Percentiles rank a stretch among this genome's conserved stretches.
phyloP scores from a whole-genome alignment of 1,140 invertebrate species.

The Ceratina calcarata region DNA sequence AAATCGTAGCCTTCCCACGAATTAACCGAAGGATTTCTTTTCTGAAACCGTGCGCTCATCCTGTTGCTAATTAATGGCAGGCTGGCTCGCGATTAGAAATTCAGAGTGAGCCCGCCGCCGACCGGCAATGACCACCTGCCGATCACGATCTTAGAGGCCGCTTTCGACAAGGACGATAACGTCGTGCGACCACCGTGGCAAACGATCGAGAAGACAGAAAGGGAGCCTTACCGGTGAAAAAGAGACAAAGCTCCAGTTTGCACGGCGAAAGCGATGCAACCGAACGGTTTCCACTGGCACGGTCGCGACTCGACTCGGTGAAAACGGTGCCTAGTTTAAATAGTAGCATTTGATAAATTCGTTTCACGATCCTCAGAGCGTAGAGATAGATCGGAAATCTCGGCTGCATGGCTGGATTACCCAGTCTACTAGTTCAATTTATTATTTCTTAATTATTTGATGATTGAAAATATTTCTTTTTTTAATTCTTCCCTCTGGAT shows the following conservation, averaged over 20 bases:
- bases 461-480: no score
- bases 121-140: constrained; percentile 57
- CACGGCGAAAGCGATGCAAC: constrained; percentile 53
- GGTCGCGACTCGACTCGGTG: constrained; percentile 48
- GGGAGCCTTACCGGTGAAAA: background rate
- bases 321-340: constrained; percentile 52
- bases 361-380: background rate
- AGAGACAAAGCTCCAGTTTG: constrained; percentile 44
- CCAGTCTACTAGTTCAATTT: no score
- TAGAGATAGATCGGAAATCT: background rate
- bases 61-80: constrained; percentile 49
- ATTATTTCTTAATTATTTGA: no score
- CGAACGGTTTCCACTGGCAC: constrained; percentile 44
- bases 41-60: background rate
- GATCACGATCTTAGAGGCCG: constrained; percentile 55
- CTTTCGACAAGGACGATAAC: constrained; percentile 65
- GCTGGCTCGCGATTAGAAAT: constrained; percentile 58
- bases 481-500: background rate
- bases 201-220: constrained; percentile 11
- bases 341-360: constrained; percentile 30
- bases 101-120: constrained; percentile 37
- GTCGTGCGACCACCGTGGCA: constrained; percentile 4
- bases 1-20: constrained; percentile 1
- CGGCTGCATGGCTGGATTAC: no score
- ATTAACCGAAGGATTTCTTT: background rate